A percentile compares a stretch with the other conserved stretches of the same genome.
These are phyloP conservation scores for Leptopilina drosophilae DNA, from an alignment of 2,888 invertebrate genomes.

Conservation along the genomic window DNA sequence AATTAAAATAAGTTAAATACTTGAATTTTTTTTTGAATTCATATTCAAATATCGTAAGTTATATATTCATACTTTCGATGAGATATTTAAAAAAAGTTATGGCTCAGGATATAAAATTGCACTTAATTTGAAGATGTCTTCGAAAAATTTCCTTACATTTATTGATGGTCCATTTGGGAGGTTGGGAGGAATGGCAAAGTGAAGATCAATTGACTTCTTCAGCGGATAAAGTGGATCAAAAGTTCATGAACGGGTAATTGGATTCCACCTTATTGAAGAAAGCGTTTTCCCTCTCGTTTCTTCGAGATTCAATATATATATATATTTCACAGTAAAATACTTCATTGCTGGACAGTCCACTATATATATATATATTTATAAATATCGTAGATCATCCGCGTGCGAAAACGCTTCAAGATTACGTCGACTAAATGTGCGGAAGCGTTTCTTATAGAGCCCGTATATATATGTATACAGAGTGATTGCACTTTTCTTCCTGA, in stretches of 20 bases:
- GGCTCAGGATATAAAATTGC: too few species aligned
- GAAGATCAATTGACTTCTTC: constrained; percentile 44
- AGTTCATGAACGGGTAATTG: constrained; percentile 72
- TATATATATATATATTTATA: background rate
- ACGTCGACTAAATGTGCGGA: constrained; percentile 64
- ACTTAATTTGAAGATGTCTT: too few species aligned
- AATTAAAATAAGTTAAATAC: too few species aligned
- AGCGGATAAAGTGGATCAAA: constrained; percentile 69
- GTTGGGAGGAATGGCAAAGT: constrained; percentile 28
- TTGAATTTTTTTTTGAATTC: too few species aligned
- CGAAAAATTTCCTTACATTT: background rate
- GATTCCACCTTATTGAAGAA: constrained; percentile 70
- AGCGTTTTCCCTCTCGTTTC: constrained; percentile 73
- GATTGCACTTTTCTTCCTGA: constrained; percentile 68
- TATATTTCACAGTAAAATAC: background rate
- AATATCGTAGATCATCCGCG: constrained; percentile 45
- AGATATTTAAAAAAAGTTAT: too few species aligned
- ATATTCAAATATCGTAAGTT: too few species aligned
- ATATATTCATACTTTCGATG: too few species aligned
- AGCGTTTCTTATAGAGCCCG: constrained; percentile 62
- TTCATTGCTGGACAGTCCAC: constrained; percentile 1
- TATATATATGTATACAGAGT: constrained; percentile 46
- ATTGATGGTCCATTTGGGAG: background rate
- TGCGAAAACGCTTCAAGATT: constrained; percentile 56
- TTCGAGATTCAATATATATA: background rate